Percentiles rank a stretch among this genome's conserved stretches.
These are phyloP conservation scores for Drosophila trapezifrons DNA, from an alignment of 1,140 invertebrate species.

Conservation along the genomic window DNA sequence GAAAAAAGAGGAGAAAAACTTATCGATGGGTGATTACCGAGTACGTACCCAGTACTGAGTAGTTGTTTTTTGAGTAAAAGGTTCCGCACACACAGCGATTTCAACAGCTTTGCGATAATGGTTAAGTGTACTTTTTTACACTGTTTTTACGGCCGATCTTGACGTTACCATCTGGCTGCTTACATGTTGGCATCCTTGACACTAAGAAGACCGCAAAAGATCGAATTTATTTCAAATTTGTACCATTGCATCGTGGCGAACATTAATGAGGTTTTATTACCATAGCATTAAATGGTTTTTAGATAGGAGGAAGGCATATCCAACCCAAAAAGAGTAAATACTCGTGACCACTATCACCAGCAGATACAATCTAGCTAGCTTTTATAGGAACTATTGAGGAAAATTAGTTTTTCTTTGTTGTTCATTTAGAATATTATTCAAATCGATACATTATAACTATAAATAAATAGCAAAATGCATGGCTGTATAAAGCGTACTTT, in stretches of 20 bases:
- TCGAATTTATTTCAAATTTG: constrained; percentile 29
- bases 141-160: constrained; percentile 29
- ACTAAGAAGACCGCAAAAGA: constrained; percentile 34
- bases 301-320: neutral
- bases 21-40: constrained; percentile 48
- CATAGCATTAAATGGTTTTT: constrained; percentile 1
- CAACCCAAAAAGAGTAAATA: neutral
- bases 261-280: constrained; percentile 15
- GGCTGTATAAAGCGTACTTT: too few relatives aligned
- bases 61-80: constrained; percentile 48
- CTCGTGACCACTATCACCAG: neutral
- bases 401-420: too few relatives aligned
- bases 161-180: constrained; percentile 30
- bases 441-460: too few relatives aligned
- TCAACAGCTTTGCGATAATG: constrained; percentile 36
- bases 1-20: constrained; percentile 41
- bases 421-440: too few relatives aligned
- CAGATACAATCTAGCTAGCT: neutral
- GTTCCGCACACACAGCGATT: constrained; percentile 29
- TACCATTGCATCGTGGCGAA: constrained; percentile 1
- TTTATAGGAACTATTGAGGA: too few relatives aligned
- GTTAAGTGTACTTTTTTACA: constrained; percentile 29
- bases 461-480: too few relatives aligned
- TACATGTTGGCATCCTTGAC: constrained; percentile 32
- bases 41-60: constrained; percentile 22